Percentiles rank a stretch among this genome's conserved stretches.
These are phyloP conservation scores for cattle (Bos taurus) DNA, from an alignment of 2,113 vertebrate species.

Conservation along the genomic window DNA sequence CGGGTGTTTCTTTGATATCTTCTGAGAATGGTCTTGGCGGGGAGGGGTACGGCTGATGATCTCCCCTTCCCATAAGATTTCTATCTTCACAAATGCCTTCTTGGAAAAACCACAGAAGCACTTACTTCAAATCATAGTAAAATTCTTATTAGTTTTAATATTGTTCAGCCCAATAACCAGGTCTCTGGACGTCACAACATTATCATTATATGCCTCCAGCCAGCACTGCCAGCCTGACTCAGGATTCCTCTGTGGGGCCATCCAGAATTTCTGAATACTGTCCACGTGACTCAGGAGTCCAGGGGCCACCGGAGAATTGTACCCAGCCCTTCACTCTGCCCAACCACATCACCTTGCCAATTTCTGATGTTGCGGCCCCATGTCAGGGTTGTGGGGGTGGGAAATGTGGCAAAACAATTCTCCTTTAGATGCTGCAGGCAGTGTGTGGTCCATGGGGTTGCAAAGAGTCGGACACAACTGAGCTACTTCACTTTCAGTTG, in stretches of 20 bases:
- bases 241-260: neutral
- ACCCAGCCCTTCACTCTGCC: neutral
- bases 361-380: neutral
- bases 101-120: neutral
- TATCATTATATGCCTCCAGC: neutral
- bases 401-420: neutral
- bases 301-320: neutral
- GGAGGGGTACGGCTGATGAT: neutral
- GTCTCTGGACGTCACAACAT: neutral
- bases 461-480: fast-evolving
- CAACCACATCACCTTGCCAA: neutral
- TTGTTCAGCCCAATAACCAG: neutral
- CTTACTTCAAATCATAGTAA: neutral
- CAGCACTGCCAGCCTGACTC: neutral
- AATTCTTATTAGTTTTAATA: neutral
- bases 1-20: neutral
- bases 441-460: neutral
- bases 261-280: neutral
- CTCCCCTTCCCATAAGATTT: neutral
- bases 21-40: neutral
- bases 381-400: fast-evolving
- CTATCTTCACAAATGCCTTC: neutral
- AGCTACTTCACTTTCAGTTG: neutral
- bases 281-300: neutral
- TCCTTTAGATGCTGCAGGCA: neutral